Conservation (phyloP, 2,888 invertebrate species). For the Steinernema scapterisci region DNA sequence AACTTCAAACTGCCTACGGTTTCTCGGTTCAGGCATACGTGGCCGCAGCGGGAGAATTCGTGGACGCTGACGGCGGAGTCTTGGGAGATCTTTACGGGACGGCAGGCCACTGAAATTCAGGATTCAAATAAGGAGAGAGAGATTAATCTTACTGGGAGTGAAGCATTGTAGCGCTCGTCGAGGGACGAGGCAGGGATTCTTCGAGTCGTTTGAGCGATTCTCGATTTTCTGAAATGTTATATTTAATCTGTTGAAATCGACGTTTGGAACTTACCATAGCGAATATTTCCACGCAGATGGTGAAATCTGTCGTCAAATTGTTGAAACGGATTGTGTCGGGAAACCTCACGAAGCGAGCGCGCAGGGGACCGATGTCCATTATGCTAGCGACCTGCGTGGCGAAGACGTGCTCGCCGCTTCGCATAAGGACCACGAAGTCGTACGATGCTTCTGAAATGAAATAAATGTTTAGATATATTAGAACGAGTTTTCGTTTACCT, state of each 20-base stretch:
- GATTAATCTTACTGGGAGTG: background rate
- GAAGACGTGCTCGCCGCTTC: slow-evolving; percentile 24
- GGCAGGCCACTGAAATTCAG: background rate
- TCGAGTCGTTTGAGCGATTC: background rate
- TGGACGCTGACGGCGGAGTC: slow-evolving; percentile 1
- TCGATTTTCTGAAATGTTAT: slow-evolving; percentile 29
- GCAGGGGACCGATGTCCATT: slow-evolving; percentile 34
- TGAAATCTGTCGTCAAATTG: slow-evolving; percentile 52
- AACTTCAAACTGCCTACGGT: slow-evolving; percentile 38
- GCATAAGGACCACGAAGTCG: slow-evolving; percentile 30
- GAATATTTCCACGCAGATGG: slow-evolving; percentile 50
- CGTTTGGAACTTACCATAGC: slow-evolving; percentile 50
- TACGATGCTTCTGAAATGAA: slow-evolving; percentile 28
- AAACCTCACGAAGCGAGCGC: slow-evolving; percentile 35
- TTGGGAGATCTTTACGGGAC: background rate
- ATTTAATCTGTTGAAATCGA: too few species aligned
- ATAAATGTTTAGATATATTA: background rate
- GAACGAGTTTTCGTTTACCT: background rate
- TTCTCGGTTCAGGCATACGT: slow-evolving; percentile 34
- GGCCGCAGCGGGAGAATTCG: slow-evolving; percentile 36
- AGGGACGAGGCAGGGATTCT: background rate
- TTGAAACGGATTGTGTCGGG: slow-evolving; percentile 48
- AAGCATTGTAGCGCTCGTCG: background rate
- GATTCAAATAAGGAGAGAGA: background rate
- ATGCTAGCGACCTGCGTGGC: slow-evolving; percentile 29